Evolutionary conservation across 2,113 vertebrate species (phyloP), one percentile per base, ranked within the genome.

Genomic region (Anarhynchus alexandrinus): DNA sequence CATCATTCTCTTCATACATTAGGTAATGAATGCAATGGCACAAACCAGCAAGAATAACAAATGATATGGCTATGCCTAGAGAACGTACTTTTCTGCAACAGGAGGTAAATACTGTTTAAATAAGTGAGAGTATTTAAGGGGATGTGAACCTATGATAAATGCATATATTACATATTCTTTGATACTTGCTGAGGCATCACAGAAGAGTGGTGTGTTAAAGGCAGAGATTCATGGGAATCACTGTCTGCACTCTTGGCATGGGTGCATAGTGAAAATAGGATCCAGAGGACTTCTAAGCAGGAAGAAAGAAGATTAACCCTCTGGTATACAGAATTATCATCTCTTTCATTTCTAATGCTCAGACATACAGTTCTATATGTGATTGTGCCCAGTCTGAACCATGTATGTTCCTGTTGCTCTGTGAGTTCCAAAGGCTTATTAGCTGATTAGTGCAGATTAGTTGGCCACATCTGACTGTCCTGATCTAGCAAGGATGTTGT

Each of bases 251-350:
- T 90, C 78, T 88, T 94, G 82, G 78, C 65, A 12, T 72, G 57
- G 36, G 17, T 67, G 21, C 19, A 32, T 10, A 86, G 78, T 65
- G 6, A 92, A 91, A 97, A 91, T 49, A 72, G 38, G 43, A 91
- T 95, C 89, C 74, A 92, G 72, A 96, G 65, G 62, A 79, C 83
- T 97, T 97, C 94, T 93, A 70, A 80, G 42, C 29, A 71, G 47
- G 64, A 27, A 92, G 93, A 97, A 94, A 92, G 80, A 94, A 93
- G 89, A 85, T 91, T 92, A 97, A 94, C 65, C 65, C 77, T 92
- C 3, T 95, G 62, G 58, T 89, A 73, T 40, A 88, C 47, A 58
- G 34, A 42, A 64, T 78, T 73, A 87, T 9, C 59, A 73, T 72
- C n/a, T 61, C 70, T 92, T 89, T 91, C 19, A 80, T 91, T 95